phyloP scores from a whole-genome alignment of 1,140 invertebrate genomes.

The Temnothorax nylanderi region DNA sequence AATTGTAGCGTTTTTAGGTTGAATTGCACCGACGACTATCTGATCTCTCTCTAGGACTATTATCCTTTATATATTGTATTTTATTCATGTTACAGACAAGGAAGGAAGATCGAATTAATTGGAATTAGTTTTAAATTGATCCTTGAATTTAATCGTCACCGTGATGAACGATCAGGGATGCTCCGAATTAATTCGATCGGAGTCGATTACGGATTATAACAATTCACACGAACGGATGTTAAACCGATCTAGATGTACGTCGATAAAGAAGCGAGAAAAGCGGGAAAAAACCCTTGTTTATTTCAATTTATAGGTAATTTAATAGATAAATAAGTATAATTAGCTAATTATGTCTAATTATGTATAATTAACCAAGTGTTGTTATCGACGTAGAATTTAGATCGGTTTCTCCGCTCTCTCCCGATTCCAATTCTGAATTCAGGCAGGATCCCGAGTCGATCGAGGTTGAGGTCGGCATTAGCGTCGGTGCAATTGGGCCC shows the following conservation, averaged over 20 bases:
- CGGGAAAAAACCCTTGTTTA: not conserved
- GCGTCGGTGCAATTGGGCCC: constrained; percentile 22
- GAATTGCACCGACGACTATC: constrained; percentile 10
- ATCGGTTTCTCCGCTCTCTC: not conserved
- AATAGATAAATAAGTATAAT: not conserved
- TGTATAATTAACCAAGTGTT: not conserved
- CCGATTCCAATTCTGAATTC: not conserved
- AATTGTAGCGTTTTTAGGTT: not conserved
- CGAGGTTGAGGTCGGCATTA: not conserved
- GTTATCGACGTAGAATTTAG: constrained; percentile 2
- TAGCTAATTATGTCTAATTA: not conserved
- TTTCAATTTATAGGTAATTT: constrained; percentile 3
- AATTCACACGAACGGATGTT: not conserved
- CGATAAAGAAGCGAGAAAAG: not conserved
- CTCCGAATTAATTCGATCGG: not conserved
- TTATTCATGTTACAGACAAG: not conserved
- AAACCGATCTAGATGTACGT: too few relatives aligned
- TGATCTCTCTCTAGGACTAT: not conserved
- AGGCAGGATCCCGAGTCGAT: not conserved
- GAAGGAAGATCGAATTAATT: not conserved
- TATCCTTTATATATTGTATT: not conserved
- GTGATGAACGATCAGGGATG: not conserved
- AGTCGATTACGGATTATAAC: not conserved
- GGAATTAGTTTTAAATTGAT: not conserved
- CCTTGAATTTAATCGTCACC: not conserved